These are phyloP conservation scores for Grantiella picta DNA, from an alignment of 2,113 vertebrate genomes.

Conservation along the genomic window DNA sequence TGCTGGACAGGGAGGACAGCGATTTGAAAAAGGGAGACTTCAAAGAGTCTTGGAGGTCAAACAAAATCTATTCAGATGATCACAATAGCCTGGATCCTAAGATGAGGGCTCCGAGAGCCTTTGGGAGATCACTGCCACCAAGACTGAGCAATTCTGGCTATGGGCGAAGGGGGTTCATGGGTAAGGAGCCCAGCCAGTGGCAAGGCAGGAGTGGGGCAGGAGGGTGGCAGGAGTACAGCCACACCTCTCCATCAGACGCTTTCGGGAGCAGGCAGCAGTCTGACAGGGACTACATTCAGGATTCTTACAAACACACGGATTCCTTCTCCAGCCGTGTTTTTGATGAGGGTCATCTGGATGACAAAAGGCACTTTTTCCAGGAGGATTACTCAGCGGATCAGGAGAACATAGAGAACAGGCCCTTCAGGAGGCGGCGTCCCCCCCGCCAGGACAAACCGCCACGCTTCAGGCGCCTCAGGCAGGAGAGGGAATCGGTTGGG, in stretches of 20 bases:
- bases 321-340: slow-evolving; percentile 79
- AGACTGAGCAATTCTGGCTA: slow-evolving; percentile 85
- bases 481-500: slow-evolving; percentile 82
- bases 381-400: slow-evolving; percentile 79
- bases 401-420: slow-evolving; percentile 86
- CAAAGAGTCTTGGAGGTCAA: slow-evolving; percentile 92
- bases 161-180: slow-evolving; percentile 75
- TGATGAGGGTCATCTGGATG: slow-evolving; percentile 81
- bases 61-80: slow-evolving; percentile 88
- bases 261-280: slow-evolving; percentile 74
- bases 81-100: slow-evolving; percentile 73
- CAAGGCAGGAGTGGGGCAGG: slow-evolving; percentile 74
- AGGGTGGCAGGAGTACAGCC: slow-evolving; percentile 83
- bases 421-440: slow-evolving; percentile 86
- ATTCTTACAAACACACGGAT: slow-evolving; percentile 78
- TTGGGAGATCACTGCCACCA: slow-evolving; percentile 88
- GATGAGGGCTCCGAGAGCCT: slow-evolving; percentile 75
- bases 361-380: slow-evolving; percentile 75
- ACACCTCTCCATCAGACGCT: slow-evolving; percentile 65
- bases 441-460: slow-evolving; percentile 97
- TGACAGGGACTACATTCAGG: slow-evolving; percentile 82
- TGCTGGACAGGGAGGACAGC: slow-evolving; percentile 69
- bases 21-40: slow-evolving; percentile 80
- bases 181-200: slow-evolving; percentile 86
- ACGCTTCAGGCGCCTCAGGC: slow-evolving; percentile 88